Evolutionary conservation across 1,140 invertebrate genomes (phyloP), one percentile per base, ranked within the genome.

Genomic region (Tetragonula clypearis): DNA sequence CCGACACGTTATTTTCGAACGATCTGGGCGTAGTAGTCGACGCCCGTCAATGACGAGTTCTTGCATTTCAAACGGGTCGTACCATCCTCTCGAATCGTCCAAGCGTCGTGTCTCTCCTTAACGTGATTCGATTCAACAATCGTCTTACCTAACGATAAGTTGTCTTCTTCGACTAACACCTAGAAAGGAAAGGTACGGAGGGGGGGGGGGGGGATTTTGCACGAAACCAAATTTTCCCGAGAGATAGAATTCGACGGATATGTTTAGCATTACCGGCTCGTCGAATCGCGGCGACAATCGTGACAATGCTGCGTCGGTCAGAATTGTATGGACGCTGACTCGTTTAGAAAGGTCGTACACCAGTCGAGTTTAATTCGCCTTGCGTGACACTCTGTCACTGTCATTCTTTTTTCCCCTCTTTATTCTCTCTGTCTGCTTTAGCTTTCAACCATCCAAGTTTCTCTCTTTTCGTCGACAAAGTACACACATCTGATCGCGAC

Each of bases 221-320:
- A 5, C 35, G 41, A 49, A 49, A 49, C 41, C 8, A 49, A 49
- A 49, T 49, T 26, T 26, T 66, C 15, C 8, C 2, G 35, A 35
- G 35, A 35, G 35, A 17, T 8, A 26, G 26, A 26, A 2, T 30
- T 66, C 65, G 65, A 66, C 65, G 65, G 17, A n/a, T 17, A 66
- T 9, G 65, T 66, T 26, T 66, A 66, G 72, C 74, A 79, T 86
- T 88, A 80, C 76, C 87, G 83, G 80, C 81, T 85, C 80, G 65
- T 79, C 79, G 82, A 92, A 92, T 92, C 91, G 86, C 87, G 77
- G 85, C 81, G 89, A 60, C 53, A 92, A 91, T 92, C 91, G 91
- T 6, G 88, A 85, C 86, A 23, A 30, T 14, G 26, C 73, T 14
- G 26, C 73, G 84, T 62, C 86, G 78, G 79, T 80, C 74, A 69